These are phyloP conservation scores for Sebastes itinus DNA, from an alignment of 2,797 vertebrate genomes.

Conservation along the genomic window DNA sequence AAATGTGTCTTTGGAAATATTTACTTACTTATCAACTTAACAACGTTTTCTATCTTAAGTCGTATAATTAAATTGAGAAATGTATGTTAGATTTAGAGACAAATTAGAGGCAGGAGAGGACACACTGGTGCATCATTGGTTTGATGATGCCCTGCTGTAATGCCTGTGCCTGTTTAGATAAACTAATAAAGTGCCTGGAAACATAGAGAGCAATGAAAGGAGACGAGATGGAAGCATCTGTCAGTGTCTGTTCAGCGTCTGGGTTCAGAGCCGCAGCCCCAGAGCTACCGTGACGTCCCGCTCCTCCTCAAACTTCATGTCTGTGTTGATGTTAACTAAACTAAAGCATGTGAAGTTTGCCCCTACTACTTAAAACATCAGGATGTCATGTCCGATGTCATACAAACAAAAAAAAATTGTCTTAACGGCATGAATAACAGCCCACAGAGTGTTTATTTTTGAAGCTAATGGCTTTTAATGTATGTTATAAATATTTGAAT, in stretches of 20 bases:
- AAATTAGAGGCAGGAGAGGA: not conserved
- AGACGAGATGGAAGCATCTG: slow-evolving; percentile 84
- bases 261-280: slow-evolving; percentile 62
- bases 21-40: not conserved
- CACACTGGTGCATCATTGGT: slow-evolving; percentile 13
- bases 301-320: slow-evolving; percentile 68
- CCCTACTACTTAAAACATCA: slow-evolving; percentile 75
- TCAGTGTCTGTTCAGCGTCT: slow-evolving; percentile 80
- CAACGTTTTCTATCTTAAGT: not conserved
- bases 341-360: slow-evolving; percentile 79
- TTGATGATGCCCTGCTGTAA: slow-evolving; percentile 64
- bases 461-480: slow-evolving; percentile 87
- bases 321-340: slow-evolving; percentile 84
- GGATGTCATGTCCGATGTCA: slow-evolving; percentile 81
- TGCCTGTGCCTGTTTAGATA: slow-evolving; percentile 61
- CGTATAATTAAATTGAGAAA: slow-evolving; percentile 1
- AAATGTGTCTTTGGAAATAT: not conserved
- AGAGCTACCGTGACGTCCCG: slow-evolving; percentile 65
- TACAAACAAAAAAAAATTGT: slow-evolving; percentile 66
- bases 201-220: slow-evolving; percentile 75
- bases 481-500: slow-evolving; percentile 88
- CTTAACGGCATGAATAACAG: slow-evolving; percentile 68
- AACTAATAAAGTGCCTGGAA: slow-evolving; percentile 73
- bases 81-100: too few relatives aligned
- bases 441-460: slow-evolving; percentile 76